Conservation (phyloP, 2,797 vertebrate genomes). For the Platyrinchus mystaceus region DNA sequence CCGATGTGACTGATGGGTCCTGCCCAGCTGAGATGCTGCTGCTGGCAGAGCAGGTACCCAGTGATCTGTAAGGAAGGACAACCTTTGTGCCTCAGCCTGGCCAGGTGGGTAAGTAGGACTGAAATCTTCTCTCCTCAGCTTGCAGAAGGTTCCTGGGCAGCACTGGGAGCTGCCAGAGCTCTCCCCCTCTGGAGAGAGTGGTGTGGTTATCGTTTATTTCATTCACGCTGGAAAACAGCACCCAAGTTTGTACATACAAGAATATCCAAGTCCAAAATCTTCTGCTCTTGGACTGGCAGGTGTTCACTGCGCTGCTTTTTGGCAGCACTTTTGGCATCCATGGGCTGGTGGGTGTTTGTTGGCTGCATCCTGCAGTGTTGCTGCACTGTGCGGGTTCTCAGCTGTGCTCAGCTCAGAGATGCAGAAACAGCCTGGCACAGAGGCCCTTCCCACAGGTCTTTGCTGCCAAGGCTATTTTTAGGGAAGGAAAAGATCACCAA, state of each 20-base stretch:
- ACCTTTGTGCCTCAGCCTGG: background rate
- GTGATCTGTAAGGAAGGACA: background rate
- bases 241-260: accelerated
- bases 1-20: accelerated
- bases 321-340: background rate
- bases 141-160: background rate
- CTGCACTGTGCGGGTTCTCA: background rate
- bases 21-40: background rate
- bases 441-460: background rate
- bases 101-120: background rate
- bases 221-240: background rate
- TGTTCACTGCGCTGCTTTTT: background rate
- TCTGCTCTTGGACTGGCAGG: background rate
- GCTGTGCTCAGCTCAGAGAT: background rate
- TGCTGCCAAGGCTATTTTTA: background rate
- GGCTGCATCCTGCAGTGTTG: background rate
- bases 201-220: background rate
- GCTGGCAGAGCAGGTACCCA: background rate
- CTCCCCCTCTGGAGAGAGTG: background rate
- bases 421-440: background rate
- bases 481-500: background rate
- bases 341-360: background rate
- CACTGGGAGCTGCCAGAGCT: background rate
- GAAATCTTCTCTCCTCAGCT: background rate
- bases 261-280: background rate